These are phyloP conservation scores for Bradypodion ventrale DNA, from an alignment of 2,797 vertebrate species.

Conservation along the genomic window DNA sequence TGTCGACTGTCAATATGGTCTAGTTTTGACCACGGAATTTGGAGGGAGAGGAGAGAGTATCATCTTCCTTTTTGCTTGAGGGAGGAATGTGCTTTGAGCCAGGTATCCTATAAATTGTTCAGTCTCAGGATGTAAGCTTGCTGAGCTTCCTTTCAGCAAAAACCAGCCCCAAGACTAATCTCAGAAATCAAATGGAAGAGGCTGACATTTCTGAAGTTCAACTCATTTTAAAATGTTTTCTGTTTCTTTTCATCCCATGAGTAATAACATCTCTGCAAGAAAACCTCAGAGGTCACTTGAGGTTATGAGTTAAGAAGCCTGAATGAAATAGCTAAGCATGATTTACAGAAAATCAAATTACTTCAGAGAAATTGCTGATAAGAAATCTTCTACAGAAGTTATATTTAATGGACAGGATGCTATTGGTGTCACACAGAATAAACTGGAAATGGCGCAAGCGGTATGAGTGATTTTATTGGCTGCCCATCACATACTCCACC, in stretches of 20 bases:
- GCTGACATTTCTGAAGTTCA: background rate
- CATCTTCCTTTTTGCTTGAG: background rate
- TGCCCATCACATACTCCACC: too few relatives aligned
- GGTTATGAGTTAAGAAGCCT: slow-evolving; percentile 26
- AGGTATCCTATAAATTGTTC: background rate
- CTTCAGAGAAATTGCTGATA: background rate
- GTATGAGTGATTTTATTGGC: too few relatives aligned
- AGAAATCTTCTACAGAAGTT: background rate
- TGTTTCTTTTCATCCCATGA: slow-evolving; percentile 5
- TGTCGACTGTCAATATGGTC: background rate
- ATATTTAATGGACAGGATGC: background rate
- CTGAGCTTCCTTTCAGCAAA: background rate
- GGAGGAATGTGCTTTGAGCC: background rate
- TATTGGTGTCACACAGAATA: too few relatives aligned
- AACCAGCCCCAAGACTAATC: background rate
- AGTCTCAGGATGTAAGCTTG: slow-evolving; percentile 12
- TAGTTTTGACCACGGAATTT: too few relatives aligned
- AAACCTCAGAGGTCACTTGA: slow-evolving; percentile 30
- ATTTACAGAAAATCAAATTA: slow-evolving; percentile 21
- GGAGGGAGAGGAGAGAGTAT: too few relatives aligned
- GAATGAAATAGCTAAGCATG: slow-evolving; percentile 20
- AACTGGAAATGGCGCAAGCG: too few relatives aligned
- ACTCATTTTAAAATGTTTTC: slow-evolving; percentile 22
- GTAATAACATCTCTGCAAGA: slow-evolving; percentile 7
- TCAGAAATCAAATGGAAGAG: background rate